Percentiles rank a stretch among this genome's conserved stretches.
Conservation (phyloP, 2,797 vertebrate genomes). For the Erethizon dorsatum region DNA sequence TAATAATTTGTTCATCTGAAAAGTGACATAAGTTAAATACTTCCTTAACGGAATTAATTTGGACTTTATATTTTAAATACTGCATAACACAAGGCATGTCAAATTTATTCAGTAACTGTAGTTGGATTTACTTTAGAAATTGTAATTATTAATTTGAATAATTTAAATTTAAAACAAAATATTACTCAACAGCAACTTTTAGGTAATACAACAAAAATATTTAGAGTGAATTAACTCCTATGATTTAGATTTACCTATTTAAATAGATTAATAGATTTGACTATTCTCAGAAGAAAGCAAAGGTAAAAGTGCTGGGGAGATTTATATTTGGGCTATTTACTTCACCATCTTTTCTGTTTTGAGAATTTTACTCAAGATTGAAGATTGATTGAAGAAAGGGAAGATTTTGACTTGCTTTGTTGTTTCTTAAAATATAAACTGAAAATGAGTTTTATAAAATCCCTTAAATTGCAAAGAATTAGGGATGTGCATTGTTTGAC, state of each 20-base stretch:
- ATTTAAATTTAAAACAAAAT: slow-evolving; percentile 30
- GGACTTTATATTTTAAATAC: slow-evolving; percentile 26
- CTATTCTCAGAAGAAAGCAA: slow-evolving; percentile 24
- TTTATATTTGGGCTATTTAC: slow-evolving; percentile 5
- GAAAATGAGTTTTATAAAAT: slow-evolving; percentile 71
- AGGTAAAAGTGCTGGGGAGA: neutral
- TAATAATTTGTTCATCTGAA: neutral
- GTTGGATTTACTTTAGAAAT: neutral
- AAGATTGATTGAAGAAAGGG: neutral
- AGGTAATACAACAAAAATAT: neutral
- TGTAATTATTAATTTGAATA: slow-evolving; percentile 36
- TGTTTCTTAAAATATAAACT: slow-evolving; percentile 60
- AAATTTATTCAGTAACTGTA: neutral
- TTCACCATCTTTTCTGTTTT: slow-evolving; percentile 25
- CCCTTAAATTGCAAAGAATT: neutral
- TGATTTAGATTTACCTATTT: neutral
- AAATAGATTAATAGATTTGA: neutral
- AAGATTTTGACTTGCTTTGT: slow-evolving; percentile 3
- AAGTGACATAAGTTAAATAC: neutral
- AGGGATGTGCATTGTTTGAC: neutral
- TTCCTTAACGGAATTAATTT: slow-evolving; percentile 46
- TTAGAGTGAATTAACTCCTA: neutral
- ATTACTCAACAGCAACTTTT: slow-evolving; percentile 29
- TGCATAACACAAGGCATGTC: neutral
- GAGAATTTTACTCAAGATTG: slow-evolving; percentile 31